Evolutionary conservation across 2,888 invertebrate genomes (phyloP).

Genomic region (Eutolmus rufibarbis): DNA sequence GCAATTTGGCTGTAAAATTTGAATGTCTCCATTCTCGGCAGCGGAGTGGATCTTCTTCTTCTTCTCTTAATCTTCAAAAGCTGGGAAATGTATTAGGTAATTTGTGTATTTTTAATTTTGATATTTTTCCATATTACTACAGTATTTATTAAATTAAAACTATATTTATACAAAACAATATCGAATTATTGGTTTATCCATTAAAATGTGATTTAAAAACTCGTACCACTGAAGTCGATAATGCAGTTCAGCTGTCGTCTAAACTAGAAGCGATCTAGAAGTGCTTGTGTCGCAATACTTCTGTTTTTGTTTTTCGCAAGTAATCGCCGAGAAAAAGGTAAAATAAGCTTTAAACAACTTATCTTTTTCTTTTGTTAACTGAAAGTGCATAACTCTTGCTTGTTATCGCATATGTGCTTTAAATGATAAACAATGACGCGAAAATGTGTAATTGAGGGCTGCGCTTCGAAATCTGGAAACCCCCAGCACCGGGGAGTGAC

Average conservation of each 20-base stretch:
- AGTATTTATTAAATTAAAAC: too few relatives aligned
- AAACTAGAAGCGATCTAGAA: too few relatives aligned
- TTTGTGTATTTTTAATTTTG: too few relatives aligned
- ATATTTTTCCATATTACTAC: too few relatives aligned
- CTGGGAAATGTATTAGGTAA: too few relatives aligned
- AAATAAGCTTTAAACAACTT: not conserved
- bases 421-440: conserved; percentile 55
- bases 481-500: conserved; percentile 71
- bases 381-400: not conserved
- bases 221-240: not conserved
- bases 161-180: too few relatives aligned
- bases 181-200: not conserved
- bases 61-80: too few relatives aligned
- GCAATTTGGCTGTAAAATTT: too few relatives aligned
- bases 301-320: not conserved
- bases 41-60: too few relatives aligned
- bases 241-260: not conserved
- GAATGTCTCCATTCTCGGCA: too few relatives aligned
- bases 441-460: conserved; percentile 59
- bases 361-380: not conserved
- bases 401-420: not conserved
- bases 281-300: not conserved
- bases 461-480: conserved; percentile 57
- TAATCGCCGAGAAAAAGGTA: not conserved
- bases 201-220: not conserved